phyloP scores from a whole-genome alignment of 2,113 vertebrate species.

The Antennarius striatus region DNA sequence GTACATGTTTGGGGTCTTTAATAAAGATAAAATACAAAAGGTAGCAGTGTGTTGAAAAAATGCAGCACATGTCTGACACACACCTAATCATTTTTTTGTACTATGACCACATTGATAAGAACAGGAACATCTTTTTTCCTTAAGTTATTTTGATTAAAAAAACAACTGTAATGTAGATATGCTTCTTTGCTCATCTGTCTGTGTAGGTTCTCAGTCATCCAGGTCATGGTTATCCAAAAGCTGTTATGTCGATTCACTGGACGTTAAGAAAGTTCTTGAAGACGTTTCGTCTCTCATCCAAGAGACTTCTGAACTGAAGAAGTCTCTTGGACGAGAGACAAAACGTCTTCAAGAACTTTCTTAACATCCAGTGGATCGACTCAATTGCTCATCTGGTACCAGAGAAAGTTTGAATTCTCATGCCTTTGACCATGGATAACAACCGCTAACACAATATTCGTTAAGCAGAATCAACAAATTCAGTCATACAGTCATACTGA shows the following conservation, averaged over 20 bases:
- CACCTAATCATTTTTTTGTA: neutral
- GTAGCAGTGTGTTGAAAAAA: constrained; percentile 13
- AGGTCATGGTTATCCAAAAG: no score
- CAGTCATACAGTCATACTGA: no score
- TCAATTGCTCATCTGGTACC: neutral
- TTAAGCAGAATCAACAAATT: no score
- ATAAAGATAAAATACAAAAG: constrained; percentile 20
- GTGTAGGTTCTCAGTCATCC: no score
- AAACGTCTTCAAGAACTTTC: no score
- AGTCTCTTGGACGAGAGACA: no score
- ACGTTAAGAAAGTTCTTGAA: no score
- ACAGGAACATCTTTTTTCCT: no score
- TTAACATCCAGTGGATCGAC: no score
- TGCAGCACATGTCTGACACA: neutral
- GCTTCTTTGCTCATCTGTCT: neutral
- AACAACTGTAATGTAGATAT: neutral
- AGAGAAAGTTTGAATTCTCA: constrained; percentile 6
- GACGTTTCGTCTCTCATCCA: no score
- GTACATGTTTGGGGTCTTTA: constrained; percentile 28
- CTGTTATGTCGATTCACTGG: no score
- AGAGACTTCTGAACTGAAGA: no score
- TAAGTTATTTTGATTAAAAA: neutral
- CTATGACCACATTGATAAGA: neutral
- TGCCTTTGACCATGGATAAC: neutral
- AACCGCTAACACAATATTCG: neutral